Evolutionary conservation across 1,140 invertebrate species (phyloP), one percentile per base, ranked within the genome.

Genomic region (Steinernema feltiae): DNA sequence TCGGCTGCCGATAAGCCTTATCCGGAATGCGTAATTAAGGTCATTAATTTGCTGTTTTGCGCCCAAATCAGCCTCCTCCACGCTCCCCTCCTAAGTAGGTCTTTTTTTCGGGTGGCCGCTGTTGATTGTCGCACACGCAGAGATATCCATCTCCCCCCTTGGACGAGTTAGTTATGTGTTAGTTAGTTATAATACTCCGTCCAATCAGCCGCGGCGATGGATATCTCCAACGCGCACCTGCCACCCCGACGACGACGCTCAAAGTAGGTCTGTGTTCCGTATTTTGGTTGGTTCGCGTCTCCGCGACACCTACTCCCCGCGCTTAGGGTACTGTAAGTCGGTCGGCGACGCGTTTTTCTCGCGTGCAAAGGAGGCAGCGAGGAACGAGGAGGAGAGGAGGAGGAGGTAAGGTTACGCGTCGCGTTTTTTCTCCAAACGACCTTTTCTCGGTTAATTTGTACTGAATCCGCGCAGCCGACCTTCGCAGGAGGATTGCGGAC

Each of bases 361-460:
- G 53, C 53, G 53, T 63, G 53, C 7, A 21, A 63, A 63, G 53
- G 7, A 41, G 35, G 35, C 7, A 41, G n/a, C 35, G 35, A 41
- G 35, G 35, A 41, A 41, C 35, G 35, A 41, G 7, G 35, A 41
- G 7, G 35, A 41, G 35, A 41, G 24, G 53, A 27, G 15, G 53
- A 63, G 12, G 53, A 63, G 53, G 53, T 63, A 63, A 63, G 53
- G 53, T 46, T n/a, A 46, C 41, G 41, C 41, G 41, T n/a, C 7
- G 41, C 41, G 41, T 3, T 63, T 63, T 63, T 63, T 63, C 7
- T 21, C 15, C 15, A 27, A 3, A 27, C 24, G 53, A 63, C 53
- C 53, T 63, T 63, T 63, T 63, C 15, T 63, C 53, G 53, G 53
- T n/a, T 63, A 63, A 63, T 63, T 63, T 63, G 53, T 63, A 63